Evolutionary conservation across 2,113 vertebrate genomes (phyloP), one percentile per base, ranked within the genome.

Genomic region (Sinocyclocheilus maitianheensis): DNA sequence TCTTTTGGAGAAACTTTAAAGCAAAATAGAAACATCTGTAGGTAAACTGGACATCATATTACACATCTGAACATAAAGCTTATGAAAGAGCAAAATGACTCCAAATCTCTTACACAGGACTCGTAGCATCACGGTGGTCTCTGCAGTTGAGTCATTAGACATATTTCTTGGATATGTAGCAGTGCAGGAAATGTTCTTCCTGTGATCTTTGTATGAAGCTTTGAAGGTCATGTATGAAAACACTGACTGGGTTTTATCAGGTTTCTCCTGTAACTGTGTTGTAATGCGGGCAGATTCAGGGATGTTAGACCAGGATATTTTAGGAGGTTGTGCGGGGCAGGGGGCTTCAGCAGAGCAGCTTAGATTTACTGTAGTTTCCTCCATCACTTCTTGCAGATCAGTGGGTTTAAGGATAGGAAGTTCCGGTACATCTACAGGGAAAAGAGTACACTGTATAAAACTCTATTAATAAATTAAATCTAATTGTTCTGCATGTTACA

Each of bases 261-360:
- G 26, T 1, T 71, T 71, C 43, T 71, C 24, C 24, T 34, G 80
- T 69, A 69, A 30, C 62, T 69, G 18, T 82, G 43, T 34, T 67
- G 43, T 82, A 48, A 82, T 82, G 80, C 8, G 0, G 10, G 78
- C 78, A 81, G 22, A 63, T 46, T 67, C 0, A 18, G 46, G 6
- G 20, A 37, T 71, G 81, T 55, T 5, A 14, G 81, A n/a, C 81
- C 81, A 71, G 65, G 81, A 71, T 53, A 83, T 71, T 51, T 10
- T 71, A 53, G 81, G 65, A n/a, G 46, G 65, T 9, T 71, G 40
- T 71, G 30, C 9, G 4, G 81, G 81, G 4, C 81, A 83, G 62
- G 81, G 81, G 16, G 62, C 81, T 83, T 83, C 81, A 71, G 81
- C 63, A 71, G 81, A 83, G 26, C 81, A 83, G 26, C 2, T 83